A percentile compares a stretch with the other conserved stretches of the same genome.
These are phyloP conservation scores for Balearica regulorum DNA, from an alignment of 2,797 vertebrate genomes.

Conservation along the genomic window DNA sequence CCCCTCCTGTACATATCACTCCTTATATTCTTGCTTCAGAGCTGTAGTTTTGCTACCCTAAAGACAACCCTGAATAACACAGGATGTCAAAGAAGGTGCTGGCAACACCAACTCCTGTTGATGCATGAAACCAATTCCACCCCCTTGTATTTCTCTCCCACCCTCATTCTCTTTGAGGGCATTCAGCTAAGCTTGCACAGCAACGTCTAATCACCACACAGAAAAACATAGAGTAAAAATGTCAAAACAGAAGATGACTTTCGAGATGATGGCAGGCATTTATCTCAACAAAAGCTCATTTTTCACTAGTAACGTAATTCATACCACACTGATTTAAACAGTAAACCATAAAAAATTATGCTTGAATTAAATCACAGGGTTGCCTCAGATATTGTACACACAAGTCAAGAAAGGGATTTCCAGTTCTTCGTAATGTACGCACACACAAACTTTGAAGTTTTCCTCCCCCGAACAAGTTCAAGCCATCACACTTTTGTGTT, in stretches of 20 bases:
- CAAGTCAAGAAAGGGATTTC: neutral
- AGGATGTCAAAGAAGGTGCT: neutral
- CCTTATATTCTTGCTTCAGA: neutral
- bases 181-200: neutral
- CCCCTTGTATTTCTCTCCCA: neutral
- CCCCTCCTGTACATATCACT: neutral
- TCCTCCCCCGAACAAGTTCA: neutral
- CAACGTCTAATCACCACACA: neutral
- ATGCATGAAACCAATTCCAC: neutral
- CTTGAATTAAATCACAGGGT: neutral
- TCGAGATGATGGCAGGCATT: neutral
- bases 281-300: constrained; percentile 48
- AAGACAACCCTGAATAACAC: neutral
- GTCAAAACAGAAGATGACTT: neutral
- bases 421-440: neutral
- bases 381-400: neutral
- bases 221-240: neutral
- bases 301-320: neutral
- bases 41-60: neutral
- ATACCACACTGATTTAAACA: neutral
- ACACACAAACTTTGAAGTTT: neutral
- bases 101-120: fast-evolving
- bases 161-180: neutral
- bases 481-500: neutral
- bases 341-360: neutral